These are phyloP conservation scores for Neocrepidodera transversa DNA, from an alignment of 2,888 invertebrate genomes.

Conservation along the genomic window DNA sequence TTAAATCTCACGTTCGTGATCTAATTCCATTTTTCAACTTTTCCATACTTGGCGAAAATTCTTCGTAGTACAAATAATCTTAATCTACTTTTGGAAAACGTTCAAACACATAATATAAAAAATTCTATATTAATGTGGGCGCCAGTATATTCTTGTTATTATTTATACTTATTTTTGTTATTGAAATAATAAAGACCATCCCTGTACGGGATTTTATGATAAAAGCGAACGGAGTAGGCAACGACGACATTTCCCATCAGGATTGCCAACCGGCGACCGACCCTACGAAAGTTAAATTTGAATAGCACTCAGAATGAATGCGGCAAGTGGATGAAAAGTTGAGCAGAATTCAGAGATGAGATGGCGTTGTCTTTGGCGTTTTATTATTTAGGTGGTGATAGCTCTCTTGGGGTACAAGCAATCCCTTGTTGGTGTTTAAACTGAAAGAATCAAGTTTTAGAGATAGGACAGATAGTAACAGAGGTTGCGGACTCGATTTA, in stretches of 20 bases:
- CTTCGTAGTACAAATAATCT: too few relatives aligned
- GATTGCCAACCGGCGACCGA: conserved; percentile 23
- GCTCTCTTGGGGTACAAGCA: conserved; percentile 7
- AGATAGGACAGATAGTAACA: neutral
- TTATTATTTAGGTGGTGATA: conserved; percentile 12
- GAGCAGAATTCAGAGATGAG: conserved; percentile 12
- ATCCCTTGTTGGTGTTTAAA: conserved; percentile 9
- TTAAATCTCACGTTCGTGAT: too few relatives aligned
- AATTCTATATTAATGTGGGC: too few relatives aligned
- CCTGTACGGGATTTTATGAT: too few relatives aligned
- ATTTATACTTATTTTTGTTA: too few relatives aligned
- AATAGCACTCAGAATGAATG: conserved; percentile 22
- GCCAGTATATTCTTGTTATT: too few relatives aligned
- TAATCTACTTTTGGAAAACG: too few relatives aligned
- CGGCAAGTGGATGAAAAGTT: conserved; percentile 23
- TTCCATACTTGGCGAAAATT: too few relatives aligned
- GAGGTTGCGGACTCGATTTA: neutral
- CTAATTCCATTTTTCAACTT: too few relatives aligned
- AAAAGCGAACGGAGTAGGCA: neutral
- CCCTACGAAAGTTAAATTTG: conserved; percentile 29
- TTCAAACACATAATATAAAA: too few relatives aligned
- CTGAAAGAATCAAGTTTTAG: conserved; percentile 10
- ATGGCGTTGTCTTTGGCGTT: conserved; percentile 6
- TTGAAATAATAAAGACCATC: neutral
- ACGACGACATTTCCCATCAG: conserved; percentile 19